These are phyloP conservation scores for Gadopsis bispinosus DNA, from an alignment of 2,797 vertebrate genomes.

Conservation along the genomic window DNA sequence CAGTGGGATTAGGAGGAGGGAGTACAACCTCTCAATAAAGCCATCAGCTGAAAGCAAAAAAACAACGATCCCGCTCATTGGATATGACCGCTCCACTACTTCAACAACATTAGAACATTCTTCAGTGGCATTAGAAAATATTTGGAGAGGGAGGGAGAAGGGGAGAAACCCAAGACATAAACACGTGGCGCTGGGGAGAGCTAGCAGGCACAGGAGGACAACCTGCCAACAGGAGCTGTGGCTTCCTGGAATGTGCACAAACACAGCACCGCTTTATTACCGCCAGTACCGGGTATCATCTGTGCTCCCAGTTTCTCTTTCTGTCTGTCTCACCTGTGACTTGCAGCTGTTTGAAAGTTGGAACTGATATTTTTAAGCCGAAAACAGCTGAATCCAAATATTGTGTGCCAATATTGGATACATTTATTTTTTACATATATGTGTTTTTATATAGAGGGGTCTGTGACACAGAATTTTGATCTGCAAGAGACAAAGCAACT, in stretches of 20 bases:
- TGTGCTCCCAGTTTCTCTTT: conserved; percentile 33
- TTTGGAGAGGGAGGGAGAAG: conserved; percentile 75
- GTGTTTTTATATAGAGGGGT: neutral
- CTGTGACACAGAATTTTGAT: neutral
- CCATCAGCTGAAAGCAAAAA: conserved; percentile 59
- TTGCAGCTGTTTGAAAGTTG: conserved; percentile 21
- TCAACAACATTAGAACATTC: conserved; percentile 78
- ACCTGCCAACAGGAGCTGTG: conserved; percentile 74
- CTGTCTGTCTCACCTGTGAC: conserved; percentile 48
- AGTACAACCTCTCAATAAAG: conserved; percentile 36
- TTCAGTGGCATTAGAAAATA: conserved; percentile 84
- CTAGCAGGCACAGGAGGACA: conserved; percentile 62
- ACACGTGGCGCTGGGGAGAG: conserved; percentile 68
- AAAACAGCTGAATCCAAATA: conserved; percentile 15
- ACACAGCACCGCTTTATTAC: conserved; percentile 42
- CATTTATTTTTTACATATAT: too few species aligned
- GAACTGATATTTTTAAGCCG: conserved; percentile 17
- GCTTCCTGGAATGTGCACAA: conserved; percentile 77
- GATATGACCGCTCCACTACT: conserved; percentile 56
- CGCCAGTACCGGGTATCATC: conserved; percentile 38
- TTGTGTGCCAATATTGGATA: neutral
- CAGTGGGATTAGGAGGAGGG: conserved; percentile 17
- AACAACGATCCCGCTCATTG: conserved; percentile 61
- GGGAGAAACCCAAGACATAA: conserved; percentile 79
- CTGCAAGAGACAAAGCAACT: neutral